Evolutionary conservation across 2,888 invertebrate species (phyloP), one percentile per base, ranked within the genome.

Genomic region (Callyntrura sp.): DNA sequence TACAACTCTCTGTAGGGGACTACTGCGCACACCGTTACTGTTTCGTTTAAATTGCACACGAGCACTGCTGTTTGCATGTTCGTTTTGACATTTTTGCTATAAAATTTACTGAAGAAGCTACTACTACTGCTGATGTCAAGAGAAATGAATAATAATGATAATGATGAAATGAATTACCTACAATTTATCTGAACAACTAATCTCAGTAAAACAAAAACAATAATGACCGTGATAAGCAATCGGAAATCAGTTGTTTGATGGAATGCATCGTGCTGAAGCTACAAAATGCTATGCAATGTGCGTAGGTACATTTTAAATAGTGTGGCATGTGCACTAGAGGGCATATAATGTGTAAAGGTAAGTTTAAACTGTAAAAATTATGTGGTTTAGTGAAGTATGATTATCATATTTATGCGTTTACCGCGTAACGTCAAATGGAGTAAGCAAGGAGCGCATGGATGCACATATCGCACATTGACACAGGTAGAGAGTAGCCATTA

Each of bases 181-280:
- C n/a, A 12, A n/a, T 12, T 51, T 51, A 51, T 51, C 51, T 51
- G 9, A 1, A n/a, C 12, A 51, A 51, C n/a, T 51, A 5, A 51
- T 51, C 51, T 12, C 12, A 51, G n/a, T 51, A n/a, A 51, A 12
- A 51, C 51, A 51, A 51, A 14, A 51, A 11, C 51, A n/a, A 51
- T n/a, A n/a, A n/a, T 14, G 51, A n/a, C n/a, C 14, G 14, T 51
- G n/a, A n/a, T 2, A 68, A 43, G 35, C 45, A 70, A 45, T 73
- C 43, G 73, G 73, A 45, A 73, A 73, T 73, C 20, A 73, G 45
- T 20, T 6, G 17, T 20, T 70, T 45, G 45, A 11, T 70, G 43
- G 45, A 73, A 23, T 73, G 45, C 48, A 73, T 73, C 62, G 25
- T 62, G 25, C 6, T 35, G 2, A 35, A n/a, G n/a, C n/a, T n/a